Percentiles rank a stretch among this genome's conserved stretches.
These are phyloP conservation scores for Caenorhabditis angaria DNA, from an alignment of 2,888 invertebrate genomes.

Conservation along the genomic window DNA sequence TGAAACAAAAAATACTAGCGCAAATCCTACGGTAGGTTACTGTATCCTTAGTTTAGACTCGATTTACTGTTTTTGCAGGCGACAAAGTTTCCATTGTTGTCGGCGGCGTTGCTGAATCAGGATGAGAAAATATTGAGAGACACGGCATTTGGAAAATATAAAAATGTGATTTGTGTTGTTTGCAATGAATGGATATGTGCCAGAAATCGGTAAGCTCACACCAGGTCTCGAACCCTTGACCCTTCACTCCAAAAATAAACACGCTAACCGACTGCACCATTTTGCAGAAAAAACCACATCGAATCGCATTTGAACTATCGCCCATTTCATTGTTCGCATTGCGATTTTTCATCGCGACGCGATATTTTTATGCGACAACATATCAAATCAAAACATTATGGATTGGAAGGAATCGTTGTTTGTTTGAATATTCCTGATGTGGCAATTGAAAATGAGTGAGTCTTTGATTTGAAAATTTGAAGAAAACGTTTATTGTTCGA, in stretches of 20 bases:
- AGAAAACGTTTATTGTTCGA: too few relatives aligned
- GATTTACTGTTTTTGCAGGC: not conserved
- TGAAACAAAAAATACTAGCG: too few relatives aligned
- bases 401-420: slow-evolving; percentile 2
- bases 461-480: not conserved
- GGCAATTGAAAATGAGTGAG: slow-evolving; percentile 1
- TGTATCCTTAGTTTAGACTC: too few relatives aligned
- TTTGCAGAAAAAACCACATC: slow-evolving; percentile 35
- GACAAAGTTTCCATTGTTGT: not conserved
- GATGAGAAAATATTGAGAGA: slow-evolving; percentile 3
- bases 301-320: slow-evolving; percentile 39
- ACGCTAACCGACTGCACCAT: not conserved
- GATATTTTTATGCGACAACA: slow-evolving; percentile 37
- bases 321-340: slow-evolving; percentile 35
- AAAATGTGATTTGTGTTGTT: slow-evolving; percentile 37
- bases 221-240: not conserved
- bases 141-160: slow-evolving; percentile 26
- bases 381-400: slow-evolving; percentile 22
- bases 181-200: slow-evolving; percentile 42
- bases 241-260: not conserved
- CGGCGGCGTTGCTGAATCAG: not conserved
- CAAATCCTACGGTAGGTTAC: too few relatives aligned
- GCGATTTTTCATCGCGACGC: slow-evolving; percentile 25
- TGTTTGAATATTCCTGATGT: not conserved
- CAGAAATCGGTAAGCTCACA: slow-evolving; percentile 30